A percentile compares a stretch with the other conserved stretches of the same genome.
Evolutionary conservation across 2,113 vertebrate genomes (phyloP).

Genomic region (Coracopsis vasa): DNA sequence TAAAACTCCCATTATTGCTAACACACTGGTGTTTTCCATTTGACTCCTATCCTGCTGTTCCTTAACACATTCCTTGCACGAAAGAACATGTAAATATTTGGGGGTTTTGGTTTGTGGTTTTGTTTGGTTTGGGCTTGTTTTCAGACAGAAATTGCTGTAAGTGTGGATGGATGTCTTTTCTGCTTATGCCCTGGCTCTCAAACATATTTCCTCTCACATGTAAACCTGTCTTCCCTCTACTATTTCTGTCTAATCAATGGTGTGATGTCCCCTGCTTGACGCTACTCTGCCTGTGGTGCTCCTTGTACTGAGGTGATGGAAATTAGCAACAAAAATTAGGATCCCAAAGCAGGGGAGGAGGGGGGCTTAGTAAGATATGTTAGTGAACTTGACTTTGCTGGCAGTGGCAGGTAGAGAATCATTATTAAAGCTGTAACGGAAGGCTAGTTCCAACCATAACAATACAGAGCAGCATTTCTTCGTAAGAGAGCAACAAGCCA

Average conservation of each 20-base stretch:
- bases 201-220: accelerated
- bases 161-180: not conserved
- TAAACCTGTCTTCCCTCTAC: not conserved
- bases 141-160: not conserved
- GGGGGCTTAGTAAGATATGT: not conserved
- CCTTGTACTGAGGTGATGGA: not conserved
- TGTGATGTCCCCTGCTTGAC: not conserved
- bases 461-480: not conserved
- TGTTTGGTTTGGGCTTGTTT: not conserved
- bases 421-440: not conserved
- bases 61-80: accelerated
- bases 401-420: not conserved
- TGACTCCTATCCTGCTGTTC: not conserved
- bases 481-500: not conserved
- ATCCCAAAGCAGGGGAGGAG: accelerated
- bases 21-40: not conserved
- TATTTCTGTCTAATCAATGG: not conserved
- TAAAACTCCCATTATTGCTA: not conserved
- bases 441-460: not conserved
- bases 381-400: not conserved
- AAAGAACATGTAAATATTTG: accelerated
- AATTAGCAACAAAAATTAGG: not conserved
- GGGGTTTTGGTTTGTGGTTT: not conserved
- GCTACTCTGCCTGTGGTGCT: not conserved
- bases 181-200: accelerated